Base-by-base conservation (phyloP, 2,797 vertebrate species). In the Sebastes dallii region DNA sequence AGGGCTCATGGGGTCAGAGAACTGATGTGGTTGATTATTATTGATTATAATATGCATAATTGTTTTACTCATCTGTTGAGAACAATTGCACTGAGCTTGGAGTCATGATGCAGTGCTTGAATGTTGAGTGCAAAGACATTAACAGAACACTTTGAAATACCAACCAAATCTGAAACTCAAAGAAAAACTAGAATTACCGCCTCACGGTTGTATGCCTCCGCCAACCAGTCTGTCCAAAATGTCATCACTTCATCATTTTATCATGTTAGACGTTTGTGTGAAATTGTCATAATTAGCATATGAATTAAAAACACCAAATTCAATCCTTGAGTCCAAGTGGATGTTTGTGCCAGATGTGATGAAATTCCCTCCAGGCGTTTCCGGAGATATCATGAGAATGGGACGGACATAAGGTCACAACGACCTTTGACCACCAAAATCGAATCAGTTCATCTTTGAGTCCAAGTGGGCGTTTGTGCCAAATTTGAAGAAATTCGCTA, bases 1-100 rank as follows among this genome's bases (percentile, higher is more conserved):
- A 68, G 62, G 74, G 58, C 81, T 87, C 81, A 81, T 85, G 74
- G 81, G 77, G 87, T 85, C 75, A 80, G 54, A 80, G 71, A 82
- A 34, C 46, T 85, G 72, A 84, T 88, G 86, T 85, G 87, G 73
- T 77, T 91, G 86, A 91, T 94, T 89, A 80, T 50, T 85, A 82
- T 82, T 91, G 76, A 89, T 88, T 88, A 59, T 22, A 81, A 84
- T 82, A 60, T 62, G 84, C 70, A 70, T 85, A 74, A 88, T 91
- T 88, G 77, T 83, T 80, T 50, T 2, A 72, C 76, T 83, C 58
- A 80, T 84, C 71, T 39, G 68, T 78, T 25, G 58, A 75, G 71
- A 79, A 61, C 29, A 66, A 85, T 55, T 50, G 50, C 50, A 54
- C 34, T 65, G 36, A 68, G 42, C 32, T 52, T 62, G 6, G 30